Percentiles rank a stretch among this genome's conserved stretches.
phyloP scores from a whole-genome alignment of 2,797 vertebrate species.

The Iguana delicatissima region DNA sequence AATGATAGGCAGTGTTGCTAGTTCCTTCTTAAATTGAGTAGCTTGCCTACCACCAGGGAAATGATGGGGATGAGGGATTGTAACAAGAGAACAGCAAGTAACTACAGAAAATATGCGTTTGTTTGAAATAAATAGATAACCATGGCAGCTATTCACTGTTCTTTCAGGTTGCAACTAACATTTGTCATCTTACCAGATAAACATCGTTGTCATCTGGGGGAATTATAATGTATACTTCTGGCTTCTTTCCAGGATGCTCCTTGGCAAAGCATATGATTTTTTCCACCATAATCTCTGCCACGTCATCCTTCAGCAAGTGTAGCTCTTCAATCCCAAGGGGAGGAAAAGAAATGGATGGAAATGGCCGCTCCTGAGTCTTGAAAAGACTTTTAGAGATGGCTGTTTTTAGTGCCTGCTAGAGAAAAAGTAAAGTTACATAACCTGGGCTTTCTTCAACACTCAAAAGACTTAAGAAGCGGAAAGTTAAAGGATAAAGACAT shows the following conservation, averaged over 20 bases:
- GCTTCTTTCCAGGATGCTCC: rapidly evolving
- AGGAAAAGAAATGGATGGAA: slow-evolving; percentile 86
- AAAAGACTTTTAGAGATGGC: slow-evolving; percentile 70
- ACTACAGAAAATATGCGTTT: neutral
- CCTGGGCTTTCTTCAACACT: neutral
- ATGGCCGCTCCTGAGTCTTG: rapidly evolving
- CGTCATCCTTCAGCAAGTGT: slow-evolving; percentile 2
- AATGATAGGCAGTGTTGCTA: neutral
- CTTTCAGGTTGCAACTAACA: slow-evolving; percentile 34
- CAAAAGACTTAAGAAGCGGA: slow-evolving; percentile 22
- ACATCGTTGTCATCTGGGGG: slow-evolving; percentile 54
- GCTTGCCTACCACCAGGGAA: neutral
- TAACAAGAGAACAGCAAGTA: neutral
- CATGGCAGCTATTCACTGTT: neutral
- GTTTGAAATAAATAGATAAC: neutral
- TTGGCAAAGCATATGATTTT: slow-evolving; percentile 75
- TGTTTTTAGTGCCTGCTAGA: slow-evolving; percentile 72
- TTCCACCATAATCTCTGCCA: slow-evolving; percentile 76
- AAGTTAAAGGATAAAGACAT: slow-evolving; percentile 16
- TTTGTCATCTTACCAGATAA: slow-evolving; percentile 78
- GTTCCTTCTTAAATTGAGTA: neutral
- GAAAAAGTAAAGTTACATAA: slow-evolving; percentile 49
- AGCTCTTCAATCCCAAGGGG: slow-evolving; percentile 78
- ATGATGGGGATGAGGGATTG: neutral
- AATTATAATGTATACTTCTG: slow-evolving; percentile 83